Conservation (phyloP, 2,888 invertebrate genomes). For the Lepas anatifera region DNA sequence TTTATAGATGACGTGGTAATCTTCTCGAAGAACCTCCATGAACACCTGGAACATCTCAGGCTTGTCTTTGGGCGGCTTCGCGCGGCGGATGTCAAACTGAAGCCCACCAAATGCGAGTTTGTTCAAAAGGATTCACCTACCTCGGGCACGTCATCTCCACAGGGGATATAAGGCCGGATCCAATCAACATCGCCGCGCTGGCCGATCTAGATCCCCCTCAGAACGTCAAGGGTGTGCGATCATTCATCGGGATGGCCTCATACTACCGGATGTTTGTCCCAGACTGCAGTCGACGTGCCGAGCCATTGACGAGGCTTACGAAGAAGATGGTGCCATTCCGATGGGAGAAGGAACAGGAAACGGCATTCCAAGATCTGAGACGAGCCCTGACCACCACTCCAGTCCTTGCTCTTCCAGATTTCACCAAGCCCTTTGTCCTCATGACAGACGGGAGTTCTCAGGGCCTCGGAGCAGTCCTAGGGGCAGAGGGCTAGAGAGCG, state of each 20-base stretch:
- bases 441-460: too few relatives aligned
- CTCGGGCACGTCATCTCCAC: not conserved
- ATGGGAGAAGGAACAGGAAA: not conserved
- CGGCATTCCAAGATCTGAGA: not conserved
- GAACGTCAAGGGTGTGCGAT: not conserved
- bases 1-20: not conserved
- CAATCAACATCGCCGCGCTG: not conserved
- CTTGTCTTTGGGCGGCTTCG: not conserved
- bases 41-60: not conserved
- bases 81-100: not conserved
- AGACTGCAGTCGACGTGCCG: not conserved
- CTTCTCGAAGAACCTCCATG: not conserved
- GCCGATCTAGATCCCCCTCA: not conserved
- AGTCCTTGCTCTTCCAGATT: not conserved
- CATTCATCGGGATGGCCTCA: not conserved
- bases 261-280: not conserved
- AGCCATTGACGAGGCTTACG: not conserved
- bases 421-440: not conserved
- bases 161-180: not conserved
- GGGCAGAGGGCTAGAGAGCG: not conserved
- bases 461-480: not conserved
- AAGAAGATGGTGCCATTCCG: not conserved
- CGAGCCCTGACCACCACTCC: not conserved
- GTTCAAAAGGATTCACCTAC: not conserved
- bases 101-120: not conserved